phyloP scores from a whole-genome alignment of 2,888 invertebrate genomes.

The Osmoderma eremita region DNA sequence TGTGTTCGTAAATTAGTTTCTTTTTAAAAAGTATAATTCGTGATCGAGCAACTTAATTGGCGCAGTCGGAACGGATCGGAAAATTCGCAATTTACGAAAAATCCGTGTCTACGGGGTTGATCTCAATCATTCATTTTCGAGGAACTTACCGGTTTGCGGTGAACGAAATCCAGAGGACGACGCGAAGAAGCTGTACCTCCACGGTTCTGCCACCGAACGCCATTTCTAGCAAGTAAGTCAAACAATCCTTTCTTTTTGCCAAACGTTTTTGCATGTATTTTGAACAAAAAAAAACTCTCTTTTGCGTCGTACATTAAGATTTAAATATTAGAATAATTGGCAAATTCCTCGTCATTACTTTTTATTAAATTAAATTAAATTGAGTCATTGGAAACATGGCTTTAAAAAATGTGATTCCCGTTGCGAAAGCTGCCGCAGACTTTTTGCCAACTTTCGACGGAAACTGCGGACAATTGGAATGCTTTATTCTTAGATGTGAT shows the following conservation, averaged over 20 bases:
- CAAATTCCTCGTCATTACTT: too few species aligned
- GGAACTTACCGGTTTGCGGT: constrained; percentile 1
- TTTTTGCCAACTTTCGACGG: constrained; percentile 12
- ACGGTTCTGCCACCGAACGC: neutral
- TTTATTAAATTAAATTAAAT: too few species aligned
- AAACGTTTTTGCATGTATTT: neutral
- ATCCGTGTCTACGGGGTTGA: too few species aligned
- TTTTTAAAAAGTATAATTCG: too few species aligned
- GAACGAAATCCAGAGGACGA: constrained; percentile 8
- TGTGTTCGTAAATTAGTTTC: too few species aligned
- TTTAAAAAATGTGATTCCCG: too few species aligned
- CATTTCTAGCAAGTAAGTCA: neutral
- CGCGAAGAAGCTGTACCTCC: constrained; percentile 12
- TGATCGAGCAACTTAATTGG: too few species aligned
- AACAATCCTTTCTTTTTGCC: constrained; percentile 9
- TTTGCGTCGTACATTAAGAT: too few species aligned
- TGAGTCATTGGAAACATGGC: too few species aligned
- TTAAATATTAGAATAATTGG: too few species aligned
- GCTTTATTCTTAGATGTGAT: constrained; percentile 11
- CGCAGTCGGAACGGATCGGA: too few species aligned
- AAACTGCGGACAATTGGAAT: neutral
- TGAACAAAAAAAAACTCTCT: constrained; percentile 9
- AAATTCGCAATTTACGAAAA: too few species aligned
- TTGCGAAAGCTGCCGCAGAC: constrained; percentile 20
- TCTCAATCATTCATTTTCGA: neutral